A percentile compares a stretch with the other conserved stretches of the same genome.
Conservation (phyloP, 2,113 vertebrate genomes). For the Notiomystis cincta region DNA sequence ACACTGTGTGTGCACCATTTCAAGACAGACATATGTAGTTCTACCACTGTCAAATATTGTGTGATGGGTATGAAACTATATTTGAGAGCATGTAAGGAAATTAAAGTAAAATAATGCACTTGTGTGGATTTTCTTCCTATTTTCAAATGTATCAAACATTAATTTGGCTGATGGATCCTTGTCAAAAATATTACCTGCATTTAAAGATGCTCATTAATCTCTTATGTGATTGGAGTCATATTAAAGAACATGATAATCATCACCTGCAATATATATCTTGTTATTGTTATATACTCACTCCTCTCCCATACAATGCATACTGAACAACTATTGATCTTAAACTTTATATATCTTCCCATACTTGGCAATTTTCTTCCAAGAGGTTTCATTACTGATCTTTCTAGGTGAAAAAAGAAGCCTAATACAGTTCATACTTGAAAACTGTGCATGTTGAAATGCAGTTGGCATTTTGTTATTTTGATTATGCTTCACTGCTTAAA, state of each 20-base stretch:
- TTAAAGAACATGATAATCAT: background rate
- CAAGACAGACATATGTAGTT: background rate
- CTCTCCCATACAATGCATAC: background rate
- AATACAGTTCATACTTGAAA: background rate
- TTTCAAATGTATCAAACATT: background rate
- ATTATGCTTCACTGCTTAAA: background rate
- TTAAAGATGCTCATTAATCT: background rate
- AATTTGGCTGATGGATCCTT: background rate
- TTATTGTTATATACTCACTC: background rate
- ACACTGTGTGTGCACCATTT: background rate
- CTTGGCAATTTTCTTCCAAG: background rate
- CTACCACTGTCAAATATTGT: background rate
- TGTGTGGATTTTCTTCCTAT: background rate
- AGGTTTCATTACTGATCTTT: background rate
- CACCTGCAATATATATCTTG: background rate
- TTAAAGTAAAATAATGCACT: background rate
- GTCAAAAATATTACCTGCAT: background rate
- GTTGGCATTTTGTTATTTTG: background rate
- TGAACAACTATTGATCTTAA: background rate
- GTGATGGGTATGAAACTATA: background rate
- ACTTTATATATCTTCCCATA: background rate
- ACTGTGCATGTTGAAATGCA: background rate
- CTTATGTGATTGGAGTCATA: background rate
- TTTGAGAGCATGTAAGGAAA: background rate
- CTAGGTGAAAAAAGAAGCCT: background rate